Evolutionary conservation across 1,140 invertebrate genomes (phyloP), one percentile per base, ranked within the genome.

Genomic region (Cherax destructor): DNA sequence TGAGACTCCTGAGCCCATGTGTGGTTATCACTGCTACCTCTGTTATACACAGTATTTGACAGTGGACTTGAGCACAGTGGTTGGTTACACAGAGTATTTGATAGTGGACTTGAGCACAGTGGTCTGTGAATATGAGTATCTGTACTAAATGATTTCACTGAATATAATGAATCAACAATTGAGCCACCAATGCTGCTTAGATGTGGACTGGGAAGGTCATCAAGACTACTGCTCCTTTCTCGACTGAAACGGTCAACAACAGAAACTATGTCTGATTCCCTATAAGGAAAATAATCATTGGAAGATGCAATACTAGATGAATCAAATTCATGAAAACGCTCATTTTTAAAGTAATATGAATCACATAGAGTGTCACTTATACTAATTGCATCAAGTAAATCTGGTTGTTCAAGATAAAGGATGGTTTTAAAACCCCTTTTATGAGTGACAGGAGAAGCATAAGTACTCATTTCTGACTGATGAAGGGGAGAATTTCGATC

Each of bases 361-460:
- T 91, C 90, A 76, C 90, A 91, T 4, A 91, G 30, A 13, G 90
- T 91, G 78, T 91, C 90, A 86, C 90, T 91, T 65, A 91, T 91
- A 50, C 90, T 91, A 59, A 91, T 91, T 41, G 90, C 86, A 72
- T 91, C 90, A 30, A 91, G 78, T 30, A 91, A 76, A 72, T 91
- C 86, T 80, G 90, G 90, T 61, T 91, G 90, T 49, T 91, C 90
- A 30, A 91, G 69, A 61, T 91, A 91, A 18, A 91, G 65, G 6
- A 86, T 91, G 18, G 90, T 91, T 81, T 91, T 91, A 76, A 80
- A 91, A 21, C 78, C 90, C 52, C 86, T 80, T 49, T 65, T 91
- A 21, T 69, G 72, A 47, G 30, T 79, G 59, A n/a, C 5, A n/a
- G 84, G 90, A 41, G 47, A 86, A 18, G 90, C 69, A 74, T 81